Percentiles rank a stretch among this genome's conserved stretches.
Evolutionary conservation across 2,888 invertebrate genomes (phyloP).

Genomic region (Dryobotodes eremita): DNA sequence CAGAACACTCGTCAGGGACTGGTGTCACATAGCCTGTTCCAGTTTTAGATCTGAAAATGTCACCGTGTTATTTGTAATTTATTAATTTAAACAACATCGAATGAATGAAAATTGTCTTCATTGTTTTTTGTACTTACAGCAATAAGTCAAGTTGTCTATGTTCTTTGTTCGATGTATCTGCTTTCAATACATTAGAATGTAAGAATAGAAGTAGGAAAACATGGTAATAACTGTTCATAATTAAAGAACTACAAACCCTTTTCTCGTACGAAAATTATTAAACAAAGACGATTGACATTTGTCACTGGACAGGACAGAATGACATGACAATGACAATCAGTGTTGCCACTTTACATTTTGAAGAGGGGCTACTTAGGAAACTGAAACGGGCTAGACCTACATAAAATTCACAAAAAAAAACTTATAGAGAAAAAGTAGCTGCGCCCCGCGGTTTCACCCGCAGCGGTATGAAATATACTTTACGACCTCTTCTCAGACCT

Average conservation of each 20-base stretch:
- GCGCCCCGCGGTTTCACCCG: too few relatives aligned
- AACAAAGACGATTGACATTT: background rate
- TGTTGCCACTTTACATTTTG: too few relatives aligned
- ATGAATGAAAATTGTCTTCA: background rate
- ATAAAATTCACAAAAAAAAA: too few relatives aligned
- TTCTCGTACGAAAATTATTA: background rate
- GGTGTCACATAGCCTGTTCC: conserved; percentile 63
- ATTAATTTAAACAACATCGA: background rate
- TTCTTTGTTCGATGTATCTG: conserved; percentile 55
- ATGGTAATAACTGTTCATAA: conserved; percentile 57
- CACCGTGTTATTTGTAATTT: background rate
- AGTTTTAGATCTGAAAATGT: conserved; percentile 69
- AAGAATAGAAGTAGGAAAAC: conserved; percentile 55
- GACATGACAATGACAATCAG: too few relatives aligned
- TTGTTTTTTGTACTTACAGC: conserved; percentile 27
- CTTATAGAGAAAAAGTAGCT: too few relatives aligned
- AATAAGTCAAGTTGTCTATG: conserved; percentile 22
- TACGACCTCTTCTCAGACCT: too few relatives aligned
- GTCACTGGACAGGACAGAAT: too few relatives aligned
- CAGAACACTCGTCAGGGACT: conserved; percentile 75
- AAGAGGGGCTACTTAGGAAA: too few relatives aligned
- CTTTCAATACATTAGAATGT: conserved; percentile 61
- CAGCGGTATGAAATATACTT: too few relatives aligned
- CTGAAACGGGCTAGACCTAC: too few relatives aligned
- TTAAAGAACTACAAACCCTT: conserved; percentile 9